phyloP scores from a whole-genome alignment of 1,140 invertebrate genomes.

The Aphelinus certus region DNA sequence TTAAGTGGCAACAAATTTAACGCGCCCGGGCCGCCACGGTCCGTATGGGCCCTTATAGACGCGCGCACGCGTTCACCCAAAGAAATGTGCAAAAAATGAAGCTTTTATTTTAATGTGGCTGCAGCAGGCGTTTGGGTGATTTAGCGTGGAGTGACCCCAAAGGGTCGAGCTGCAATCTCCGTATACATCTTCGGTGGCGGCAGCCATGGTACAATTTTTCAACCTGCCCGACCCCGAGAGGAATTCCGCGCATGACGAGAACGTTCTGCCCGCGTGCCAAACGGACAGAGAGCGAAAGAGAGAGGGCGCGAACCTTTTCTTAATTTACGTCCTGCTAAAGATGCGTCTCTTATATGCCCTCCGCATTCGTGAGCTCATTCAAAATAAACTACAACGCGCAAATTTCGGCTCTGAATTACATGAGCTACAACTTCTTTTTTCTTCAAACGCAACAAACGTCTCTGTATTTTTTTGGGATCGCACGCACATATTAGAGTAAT shows the following conservation, averaged over 20 bases:
- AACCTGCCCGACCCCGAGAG: conserved; percentile 22
- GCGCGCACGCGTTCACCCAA: neutral
- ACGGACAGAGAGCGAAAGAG: too few species aligned
- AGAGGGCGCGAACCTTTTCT: neutral
- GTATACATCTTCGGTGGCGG: conserved; percentile 2
- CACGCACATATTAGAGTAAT: too few species aligned
- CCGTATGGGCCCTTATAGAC: conserved; percentile 14
- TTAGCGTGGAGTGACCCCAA: conserved; percentile 23
- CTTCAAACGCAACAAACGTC: neutral
- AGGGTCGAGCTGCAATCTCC: conserved; percentile 1
- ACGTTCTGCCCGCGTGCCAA: neutral
- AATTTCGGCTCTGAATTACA: conserved; percentile 6
- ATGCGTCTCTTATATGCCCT: neutral
- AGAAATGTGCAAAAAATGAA: conserved; percentile 19
- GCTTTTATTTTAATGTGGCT: conserved; percentile 31
- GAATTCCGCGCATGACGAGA: conserved; percentile 26
- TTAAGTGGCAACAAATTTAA: conserved; percentile 32
- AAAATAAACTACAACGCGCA: conserved; percentile 5
- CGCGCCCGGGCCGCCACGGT: neutral
- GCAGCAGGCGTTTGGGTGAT: conserved; percentile 17
- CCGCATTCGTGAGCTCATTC: neutral
- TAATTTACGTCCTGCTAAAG: conserved; percentile 25
- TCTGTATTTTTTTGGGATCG: neutral
- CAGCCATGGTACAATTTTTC: conserved; percentile 26
- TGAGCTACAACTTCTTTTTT: neutral